Percentiles rank a stretch among this genome's conserved stretches.
Conservation (phyloP, 92 coral and sea anemone species). For the Epizoanthus illoricatus region DNA sequence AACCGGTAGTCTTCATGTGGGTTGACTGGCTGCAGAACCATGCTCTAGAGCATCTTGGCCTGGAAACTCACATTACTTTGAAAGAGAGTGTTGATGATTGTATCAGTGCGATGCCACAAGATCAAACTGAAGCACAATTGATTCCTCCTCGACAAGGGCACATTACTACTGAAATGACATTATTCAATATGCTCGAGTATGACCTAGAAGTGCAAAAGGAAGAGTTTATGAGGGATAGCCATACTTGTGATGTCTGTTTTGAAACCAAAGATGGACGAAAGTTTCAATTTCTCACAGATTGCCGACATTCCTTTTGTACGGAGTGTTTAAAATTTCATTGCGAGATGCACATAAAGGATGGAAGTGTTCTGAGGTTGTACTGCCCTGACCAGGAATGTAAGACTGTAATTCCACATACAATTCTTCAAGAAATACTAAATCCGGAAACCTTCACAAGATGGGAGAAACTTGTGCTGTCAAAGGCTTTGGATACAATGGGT, state of each 20-base stretch:
- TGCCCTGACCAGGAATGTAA: conserved; percentile 83
- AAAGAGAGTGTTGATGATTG: too few relatives aligned
- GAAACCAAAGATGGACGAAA: conserved; percentile 77
- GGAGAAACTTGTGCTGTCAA: conserved; percentile 78
- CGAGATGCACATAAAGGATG: conserved; percentile 53
- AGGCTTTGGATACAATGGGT: conserved; percentile 82
- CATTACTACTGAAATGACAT: conserved; percentile 57
- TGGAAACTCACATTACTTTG: too few relatives aligned
- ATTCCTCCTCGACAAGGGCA: background rate
- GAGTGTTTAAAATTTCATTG: conserved; percentile 84
- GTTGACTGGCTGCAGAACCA: conserved; percentile 88
- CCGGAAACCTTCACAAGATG: conserved; percentile 74
- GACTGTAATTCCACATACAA: conserved; percentile 67
- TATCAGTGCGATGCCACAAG: background rate
- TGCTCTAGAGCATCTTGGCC: conserved; percentile 16
- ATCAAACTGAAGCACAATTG: background rate
- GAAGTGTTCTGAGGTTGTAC: conserved; percentile 68
- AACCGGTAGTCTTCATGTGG: conserved; percentile 82
- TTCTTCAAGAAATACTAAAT: conserved; percentile 68
- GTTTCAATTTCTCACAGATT: conserved; percentile 81
- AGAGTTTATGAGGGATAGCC: conserved; percentile 64
- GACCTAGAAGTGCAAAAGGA: conserved; percentile 70
- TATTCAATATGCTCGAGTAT: conserved; percentile 75
- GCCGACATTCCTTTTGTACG: conserved; percentile 80
- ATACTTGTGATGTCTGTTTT: conserved; percentile 84